Evolutionary conservation across 2,888 invertebrate species (phyloP), one percentile per base, ranked within the genome.

Genomic region (Caenorhabditis auriculariae): DNA sequence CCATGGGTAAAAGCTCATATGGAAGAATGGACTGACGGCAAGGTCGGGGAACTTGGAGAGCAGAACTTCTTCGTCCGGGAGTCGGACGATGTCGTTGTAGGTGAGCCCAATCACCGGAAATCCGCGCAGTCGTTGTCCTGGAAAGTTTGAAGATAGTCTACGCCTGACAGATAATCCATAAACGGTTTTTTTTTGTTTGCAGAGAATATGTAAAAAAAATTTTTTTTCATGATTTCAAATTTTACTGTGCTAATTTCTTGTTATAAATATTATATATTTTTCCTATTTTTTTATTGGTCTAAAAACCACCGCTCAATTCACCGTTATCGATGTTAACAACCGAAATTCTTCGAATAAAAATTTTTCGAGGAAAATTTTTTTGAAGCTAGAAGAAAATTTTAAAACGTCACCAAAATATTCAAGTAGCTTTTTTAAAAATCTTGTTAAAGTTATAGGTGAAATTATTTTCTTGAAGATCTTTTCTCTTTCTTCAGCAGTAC

Each of bases 21-120:
- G 12, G 21, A 23, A 24, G 17, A 32, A 26, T 2, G 26, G 35
- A 29, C 57, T 17, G n/a, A 75, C 76, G 60, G 69, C 62, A 19
- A 77, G 56, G 52, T 77, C 74, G 7, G 77, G 77, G 59, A 77
- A 75, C 58, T 75, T 77, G 38, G 68, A 57, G 17, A 72, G 48
- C 26, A 77, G 66, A 17, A 69, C 61, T 17, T 67, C 69, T 53
- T 77, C 75, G 28, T 66, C 60, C 4, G 77, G 77, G 39, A 77
- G 69, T 15, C 53, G 52, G 9, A 49, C 44, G 29, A 77, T 65
- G 19, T 75, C 66, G 61, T 77, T 77, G 55, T 65, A 66, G 12
- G 76, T 74, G 26, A 76, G 29, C 19, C 72, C 77, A 46, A 77
- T 72, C 38, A 72, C 72, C 23, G 66, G 69, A 35, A 75, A 77